Base-by-base conservation (phyloP, 2,888 invertebrate genomes). In the Eilema caniola region DNA sequence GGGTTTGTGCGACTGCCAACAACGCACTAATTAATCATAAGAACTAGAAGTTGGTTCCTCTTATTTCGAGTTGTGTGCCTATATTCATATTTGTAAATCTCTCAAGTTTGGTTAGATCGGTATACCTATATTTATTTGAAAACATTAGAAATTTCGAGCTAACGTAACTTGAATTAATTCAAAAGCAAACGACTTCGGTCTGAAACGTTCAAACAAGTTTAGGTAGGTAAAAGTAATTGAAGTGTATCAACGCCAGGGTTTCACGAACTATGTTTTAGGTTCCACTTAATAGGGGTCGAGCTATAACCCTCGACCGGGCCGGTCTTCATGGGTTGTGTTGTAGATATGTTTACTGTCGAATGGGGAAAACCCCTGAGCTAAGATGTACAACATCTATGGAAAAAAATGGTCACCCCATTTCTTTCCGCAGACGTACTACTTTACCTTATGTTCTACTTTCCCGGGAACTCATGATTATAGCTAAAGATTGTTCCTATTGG, bases 1-100 rank as follows among this genome's bases (percentile, higher is more conserved):
- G 63, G 70, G 64, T 75, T 74, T 75, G 72, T 72, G 70, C 67
- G 66, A 66, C 67, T 76, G 77, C 71, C 76, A 75, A 70, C 74
- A 70, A 61, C 68, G 75, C 62, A 73, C 70, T 71, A 62, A 76
- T 73, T 72, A 70, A 72, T 69, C 66, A 66, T 71, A 64, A 62
- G 56, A 33, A 65, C 24, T 28, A 28, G 67, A 53, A 33, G 61
- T 61, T 53, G 28, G 5, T 41, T 47, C 25, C 60, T 28, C n/a
- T 28, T 59, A 66, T 33, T 23, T 3, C 7, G 16, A 56, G 16
- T 33, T 20, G 24, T 56, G 23, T 65, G 28, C 7, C 31, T 24
- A 60, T 31, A 23, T 12, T 33, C 33, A 62, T 62, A 62, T 37
- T 23, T 33, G n/a, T 33, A 11, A n/a, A 62, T 37, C 12, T 62